Evolutionary conservation across 2,888 invertebrate species (phyloP).

Genomic region (Xanthorhoe designata): DNA sequence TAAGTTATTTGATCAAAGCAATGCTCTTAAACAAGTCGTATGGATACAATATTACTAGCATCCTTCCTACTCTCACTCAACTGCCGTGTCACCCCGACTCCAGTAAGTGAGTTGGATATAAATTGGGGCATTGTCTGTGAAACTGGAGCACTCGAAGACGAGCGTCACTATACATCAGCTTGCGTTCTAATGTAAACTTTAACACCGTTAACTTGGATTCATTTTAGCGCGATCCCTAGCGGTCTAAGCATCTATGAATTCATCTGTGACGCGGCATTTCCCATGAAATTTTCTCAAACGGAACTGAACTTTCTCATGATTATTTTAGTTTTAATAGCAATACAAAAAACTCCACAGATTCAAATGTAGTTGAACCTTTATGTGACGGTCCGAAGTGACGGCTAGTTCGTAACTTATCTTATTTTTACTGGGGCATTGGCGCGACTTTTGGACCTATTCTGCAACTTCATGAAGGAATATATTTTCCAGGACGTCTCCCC

Average conservation of each 20-base stretch:
- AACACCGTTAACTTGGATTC: neutral
- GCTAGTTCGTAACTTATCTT: neutral
- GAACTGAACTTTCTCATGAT: neutral
- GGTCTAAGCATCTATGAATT: neutral
- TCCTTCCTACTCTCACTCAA: conserved; percentile 61
- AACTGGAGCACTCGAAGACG: conserved; percentile 77
- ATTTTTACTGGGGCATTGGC: conserved; percentile 72
- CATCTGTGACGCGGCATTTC: neutral
- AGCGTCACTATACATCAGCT: conserved; percentile 7
- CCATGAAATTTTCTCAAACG: neutral
- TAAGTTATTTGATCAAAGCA: conserved; percentile 25
- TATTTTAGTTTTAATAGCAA: neutral
- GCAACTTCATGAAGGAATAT: conserved; percentile 64
- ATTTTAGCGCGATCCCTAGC: neutral
- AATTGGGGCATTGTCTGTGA: conserved; percentile 85
- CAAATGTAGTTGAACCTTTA: neutral
- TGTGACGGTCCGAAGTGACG: neutral
- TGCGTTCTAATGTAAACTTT: conserved; percentile 8
- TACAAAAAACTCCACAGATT: neutral
- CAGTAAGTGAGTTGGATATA: conserved; percentile 85
- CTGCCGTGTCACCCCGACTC: conserved; percentile 71
- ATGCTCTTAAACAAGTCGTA: conserved; percentile 28
- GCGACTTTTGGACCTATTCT: conserved; percentile 73
- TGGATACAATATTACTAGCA: conserved; percentile 50
- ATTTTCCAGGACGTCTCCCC: conserved; percentile 48